Evolutionary conservation across 2,888 invertebrate species (phyloP).

Genomic region (Apodemia hepburni): DNA sequence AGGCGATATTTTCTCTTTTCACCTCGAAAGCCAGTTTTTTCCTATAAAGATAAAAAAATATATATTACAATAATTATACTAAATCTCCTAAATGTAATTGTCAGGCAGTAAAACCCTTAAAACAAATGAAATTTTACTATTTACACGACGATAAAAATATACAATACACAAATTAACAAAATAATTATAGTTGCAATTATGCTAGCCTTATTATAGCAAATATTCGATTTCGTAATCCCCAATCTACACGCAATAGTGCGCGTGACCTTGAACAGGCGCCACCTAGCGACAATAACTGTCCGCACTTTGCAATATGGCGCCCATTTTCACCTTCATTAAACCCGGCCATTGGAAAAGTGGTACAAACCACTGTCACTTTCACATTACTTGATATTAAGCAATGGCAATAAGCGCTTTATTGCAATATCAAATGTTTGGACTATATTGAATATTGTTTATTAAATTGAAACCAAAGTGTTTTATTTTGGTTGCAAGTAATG

Average conservation of each 20-base stretch:
- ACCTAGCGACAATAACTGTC: slow-evolving; percentile 35
- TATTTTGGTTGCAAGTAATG: neutral
- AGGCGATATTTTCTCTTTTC: too few relatives aligned
- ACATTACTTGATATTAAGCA: slow-evolving; percentile 30
- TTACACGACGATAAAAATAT: too few relatives aligned
- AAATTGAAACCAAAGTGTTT: neutral
- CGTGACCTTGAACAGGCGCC: slow-evolving; percentile 49
- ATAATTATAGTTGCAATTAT: too few relatives aligned
- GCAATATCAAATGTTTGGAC: slow-evolving; percentile 19
- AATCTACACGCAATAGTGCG: slow-evolving; percentile 43
- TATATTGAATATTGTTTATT: neutral
- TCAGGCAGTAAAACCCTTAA: too few relatives aligned
- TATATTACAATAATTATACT: too few relatives aligned
- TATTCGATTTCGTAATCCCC: slow-evolving; percentile 44
- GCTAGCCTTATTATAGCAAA: neutral
- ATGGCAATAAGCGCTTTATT: slow-evolving; percentile 19
- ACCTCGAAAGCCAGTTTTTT: too few relatives aligned
- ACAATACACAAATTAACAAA: too few relatives aligned
- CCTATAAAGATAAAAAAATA: too few relatives aligned
- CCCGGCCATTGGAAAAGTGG: slow-evolving; percentile 47
- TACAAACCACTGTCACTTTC: slow-evolving; percentile 61
- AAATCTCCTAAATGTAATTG: too few relatives aligned
- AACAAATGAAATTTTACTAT: too few relatives aligned
- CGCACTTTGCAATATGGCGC: slow-evolving; percentile 34
- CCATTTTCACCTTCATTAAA: slow-evolving; percentile 58